phyloP scores from a whole-genome alignment of 1,140 invertebrate species.

The Conus ventricosus region DNA sequence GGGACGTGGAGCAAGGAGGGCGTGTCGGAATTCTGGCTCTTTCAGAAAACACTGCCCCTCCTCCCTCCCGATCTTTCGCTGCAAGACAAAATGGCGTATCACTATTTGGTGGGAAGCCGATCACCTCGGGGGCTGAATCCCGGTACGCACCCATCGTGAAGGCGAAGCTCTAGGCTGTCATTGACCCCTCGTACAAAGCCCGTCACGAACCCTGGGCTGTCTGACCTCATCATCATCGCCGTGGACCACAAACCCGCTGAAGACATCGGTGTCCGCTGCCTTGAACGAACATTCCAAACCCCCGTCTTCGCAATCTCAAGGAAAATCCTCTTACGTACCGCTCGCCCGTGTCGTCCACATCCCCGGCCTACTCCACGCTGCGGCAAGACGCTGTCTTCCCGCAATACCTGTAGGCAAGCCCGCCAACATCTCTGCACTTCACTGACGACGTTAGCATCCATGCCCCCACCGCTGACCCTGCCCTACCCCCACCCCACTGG shows the following conservation, averaged over 20 bases:
- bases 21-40: constrained; percentile 53
- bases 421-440: background rate
- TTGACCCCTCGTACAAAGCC: constrained; percentile 50
- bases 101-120: constrained; percentile 51
- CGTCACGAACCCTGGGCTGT: constrained; percentile 52
- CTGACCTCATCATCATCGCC: constrained; percentile 46
- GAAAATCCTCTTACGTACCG: constrained; percentile 13
- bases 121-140: constrained; percentile 52
- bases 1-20: constrained; percentile 53
- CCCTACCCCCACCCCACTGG: too few species aligned
- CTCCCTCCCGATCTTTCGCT: constrained; percentile 40
- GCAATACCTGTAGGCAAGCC: background rate
- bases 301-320: constrained; percentile 47
- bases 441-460: constrained; percentile 48
- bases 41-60: too few species aligned
- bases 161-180: constrained; percentile 57
- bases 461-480: constrained; percentile 44
- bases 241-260: constrained; percentile 56
- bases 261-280: constrained; percentile 44
- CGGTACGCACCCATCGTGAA: constrained; percentile 50
- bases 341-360: background rate
- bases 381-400: too few species aligned
- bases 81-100: constrained; percentile 47
- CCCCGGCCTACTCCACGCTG: too few species aligned
- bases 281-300: constrained; percentile 44